Evolutionary conservation across 2,888 invertebrate genomes (phyloP), one percentile per base, ranked within the genome.

Genomic region (Stenchaetothrips biformis): DNA sequence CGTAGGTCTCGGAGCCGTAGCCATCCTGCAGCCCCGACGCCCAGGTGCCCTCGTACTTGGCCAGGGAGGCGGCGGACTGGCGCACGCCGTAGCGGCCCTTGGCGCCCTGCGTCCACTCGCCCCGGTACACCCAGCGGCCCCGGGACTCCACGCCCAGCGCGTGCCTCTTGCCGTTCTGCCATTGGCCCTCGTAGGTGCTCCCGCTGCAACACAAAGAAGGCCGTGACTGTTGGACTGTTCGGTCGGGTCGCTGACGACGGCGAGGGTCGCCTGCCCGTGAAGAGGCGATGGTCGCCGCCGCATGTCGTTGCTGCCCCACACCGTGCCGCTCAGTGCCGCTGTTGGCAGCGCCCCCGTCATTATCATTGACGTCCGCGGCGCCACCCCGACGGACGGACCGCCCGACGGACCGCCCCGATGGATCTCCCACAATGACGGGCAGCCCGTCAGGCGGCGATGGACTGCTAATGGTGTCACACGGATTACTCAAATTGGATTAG

Each of bases 131-230:
- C 96, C 99, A 99, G 81, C 98, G 92, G 78, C 98, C 98, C 83
- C 99, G 92, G 82, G 95, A 95, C 88, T 99, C 99, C 86, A 98
- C 95, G 82, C 99, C 99, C 86, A 99, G 90, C 13, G 99, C 99
- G 87, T 99, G 99, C 80, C 99, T 91, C 88, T 98, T 97, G 83
- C 99, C 99, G 87, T 98, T 98, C 89, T 98, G 98, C 99, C 99
- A 99, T 89, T 99, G 98, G 82, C 99, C 99, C 88, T 97, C 97
- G 89, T 94, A 98, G 84, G 95, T 93, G 86, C 97, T 97, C 80
- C 98, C 98, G 88, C 96, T 96, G 90, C 77, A 90, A 90, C 86
- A 85, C 81, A 84, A 83, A 80, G 77, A 67, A 62, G 48, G 49
- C 78, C 48, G 59, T 48, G 78, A 37, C 37, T 37, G 37, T 37